These are phyloP conservation scores for Dusona sp. DNA, from an alignment of 2,888 invertebrate species.

Conservation along the genomic window DNA sequence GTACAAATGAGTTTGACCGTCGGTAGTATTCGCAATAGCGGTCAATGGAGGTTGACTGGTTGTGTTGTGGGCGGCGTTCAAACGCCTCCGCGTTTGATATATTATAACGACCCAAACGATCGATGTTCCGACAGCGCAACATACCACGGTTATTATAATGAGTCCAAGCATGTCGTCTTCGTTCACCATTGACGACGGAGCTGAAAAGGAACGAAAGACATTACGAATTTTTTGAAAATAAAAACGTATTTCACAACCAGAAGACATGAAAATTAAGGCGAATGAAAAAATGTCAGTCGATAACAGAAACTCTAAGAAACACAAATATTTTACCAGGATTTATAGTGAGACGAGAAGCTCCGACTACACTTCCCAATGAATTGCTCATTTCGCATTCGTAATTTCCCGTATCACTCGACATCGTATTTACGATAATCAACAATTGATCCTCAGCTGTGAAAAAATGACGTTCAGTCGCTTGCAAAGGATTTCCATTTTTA, in stretches of 20 bases:
- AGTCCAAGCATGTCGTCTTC: conserved; percentile 94
- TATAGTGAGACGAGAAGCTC: conserved; percentile 90
- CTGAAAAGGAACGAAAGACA: conserved; percentile 71
- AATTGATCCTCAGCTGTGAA: conserved; percentile 95
- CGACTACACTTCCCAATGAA: conserved; percentile 91
- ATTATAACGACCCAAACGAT: conserved; percentile 96
- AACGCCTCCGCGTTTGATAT: conserved; percentile 92
- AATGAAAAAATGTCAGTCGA: background rate
- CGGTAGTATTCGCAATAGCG: conserved; percentile 76
- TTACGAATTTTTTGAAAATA: background rate
- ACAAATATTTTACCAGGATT: conserved; percentile 86
- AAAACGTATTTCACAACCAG: too few relatives aligned
- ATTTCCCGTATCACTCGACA: conserved; percentile 91
- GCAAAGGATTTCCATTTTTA: conserved; percentile 92
- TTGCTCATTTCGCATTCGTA: conserved; percentile 97
- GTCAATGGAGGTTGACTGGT: conserved; percentile 85
- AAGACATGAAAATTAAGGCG: background rate
- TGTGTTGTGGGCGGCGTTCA: conserved; percentile 86
- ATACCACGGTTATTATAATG: conserved; percentile 95
- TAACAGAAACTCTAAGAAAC: background rate
- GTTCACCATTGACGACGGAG: conserved; percentile 86
- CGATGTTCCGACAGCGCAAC: conserved; percentile 96
- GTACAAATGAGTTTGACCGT: conserved; percentile 83
- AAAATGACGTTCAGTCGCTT: conserved; percentile 92
- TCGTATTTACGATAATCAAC: conserved; percentile 93